Percentiles rank a stretch among this genome's conserved stretches.
These are phyloP conservation scores for Diplolepis rosae DNA, from an alignment of 2,888 invertebrate species.

Conservation along the genomic window DNA sequence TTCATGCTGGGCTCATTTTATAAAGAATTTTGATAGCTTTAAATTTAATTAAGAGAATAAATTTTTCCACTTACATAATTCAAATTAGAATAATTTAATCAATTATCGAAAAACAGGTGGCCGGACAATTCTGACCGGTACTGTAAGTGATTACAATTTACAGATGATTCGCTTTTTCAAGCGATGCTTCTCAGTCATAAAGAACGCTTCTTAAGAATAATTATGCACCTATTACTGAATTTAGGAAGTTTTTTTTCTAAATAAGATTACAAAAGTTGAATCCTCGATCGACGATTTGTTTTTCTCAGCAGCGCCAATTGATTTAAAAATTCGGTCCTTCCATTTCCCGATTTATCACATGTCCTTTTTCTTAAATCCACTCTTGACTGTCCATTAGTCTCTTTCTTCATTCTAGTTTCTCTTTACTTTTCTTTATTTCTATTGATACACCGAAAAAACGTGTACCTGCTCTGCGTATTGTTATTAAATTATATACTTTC, in stretches of 20 bases:
- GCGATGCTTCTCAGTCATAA: background rate
- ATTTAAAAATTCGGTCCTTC: background rate
- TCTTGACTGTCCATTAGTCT: slow-evolving; percentile 49
- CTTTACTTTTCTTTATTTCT: slow-evolving; percentile 45
- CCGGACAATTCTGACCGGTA: no score
- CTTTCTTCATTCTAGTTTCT: slow-evolving; percentile 48
- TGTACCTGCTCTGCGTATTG: slow-evolving; percentile 70
- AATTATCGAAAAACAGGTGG: no score
- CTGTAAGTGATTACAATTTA: no score
- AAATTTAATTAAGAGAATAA: no score
- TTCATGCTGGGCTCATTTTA: no score
- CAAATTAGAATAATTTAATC: no score
- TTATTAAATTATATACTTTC: slow-evolving; percentile 64
- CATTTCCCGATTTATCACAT: background rate
- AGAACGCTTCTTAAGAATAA: background rate
- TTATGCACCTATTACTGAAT: background rate
- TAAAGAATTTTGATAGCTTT: no score
- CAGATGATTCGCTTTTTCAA: no score
- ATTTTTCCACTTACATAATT: no score
- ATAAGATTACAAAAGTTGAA: background rate
- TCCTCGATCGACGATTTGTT: slow-evolving; percentile 4
- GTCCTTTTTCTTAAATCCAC: slow-evolving; percentile 2
- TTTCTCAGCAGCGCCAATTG: background rate
- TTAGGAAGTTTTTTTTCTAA: no score
- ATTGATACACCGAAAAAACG: slow-evolving; percentile 50